phyloP scores from a whole-genome alignment of 2,113 vertebrate genomes.

The Sapayoa aenigma region DNA sequence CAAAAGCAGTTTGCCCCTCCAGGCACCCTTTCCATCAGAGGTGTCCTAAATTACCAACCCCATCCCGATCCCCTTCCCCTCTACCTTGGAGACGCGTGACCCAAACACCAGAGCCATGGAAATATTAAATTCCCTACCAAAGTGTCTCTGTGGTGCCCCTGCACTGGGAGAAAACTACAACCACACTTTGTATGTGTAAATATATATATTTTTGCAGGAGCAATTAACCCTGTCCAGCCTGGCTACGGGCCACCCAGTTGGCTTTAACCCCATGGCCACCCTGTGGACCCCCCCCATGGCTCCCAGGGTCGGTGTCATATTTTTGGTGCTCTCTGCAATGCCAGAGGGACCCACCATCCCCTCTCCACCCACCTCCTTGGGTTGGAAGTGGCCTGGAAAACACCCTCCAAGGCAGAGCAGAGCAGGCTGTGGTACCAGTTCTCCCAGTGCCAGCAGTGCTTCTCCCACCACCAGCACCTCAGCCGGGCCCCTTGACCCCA shows the following conservation, averaged over 20 bases:
- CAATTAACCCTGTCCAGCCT: neutral
- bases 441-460: fast-evolving
- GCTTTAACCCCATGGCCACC: no score
- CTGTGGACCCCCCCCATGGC: fast-evolving
- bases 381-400: neutral
- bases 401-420: neutral
- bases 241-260: fast-evolving
- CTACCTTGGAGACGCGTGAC: neutral
- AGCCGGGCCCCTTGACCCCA: fast-evolving
- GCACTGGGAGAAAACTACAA: neutral
- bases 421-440: neutral
- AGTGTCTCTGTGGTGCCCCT: fast-evolving
- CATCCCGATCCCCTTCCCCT: neutral
- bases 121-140: neutral
- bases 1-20: fast-evolving
- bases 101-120: neutral
- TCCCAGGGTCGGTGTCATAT: neutral
- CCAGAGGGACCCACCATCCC: neutral
- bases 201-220: neutral
- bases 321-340: neutral
- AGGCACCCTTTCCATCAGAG: fast-evolving
- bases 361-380: neutral
- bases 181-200: neutral
- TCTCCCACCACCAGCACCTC: neutral
- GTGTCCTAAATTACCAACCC: neutral